These are phyloP conservation scores for Marcusenius ussheri DNA, from an alignment of 2,113 vertebrate species.

Conservation along the genomic window DNA sequence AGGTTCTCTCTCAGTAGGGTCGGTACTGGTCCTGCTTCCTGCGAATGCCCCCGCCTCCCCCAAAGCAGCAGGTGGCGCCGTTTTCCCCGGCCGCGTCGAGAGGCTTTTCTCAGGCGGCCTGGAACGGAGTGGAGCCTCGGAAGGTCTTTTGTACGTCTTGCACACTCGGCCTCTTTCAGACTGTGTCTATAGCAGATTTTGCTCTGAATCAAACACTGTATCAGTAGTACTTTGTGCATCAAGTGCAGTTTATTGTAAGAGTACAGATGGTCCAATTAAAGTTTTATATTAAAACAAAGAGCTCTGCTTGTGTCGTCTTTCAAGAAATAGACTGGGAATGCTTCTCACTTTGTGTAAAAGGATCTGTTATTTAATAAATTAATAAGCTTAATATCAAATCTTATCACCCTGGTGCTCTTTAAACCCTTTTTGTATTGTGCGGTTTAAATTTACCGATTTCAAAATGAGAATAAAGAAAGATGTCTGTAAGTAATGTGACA, in stretches of 20 bases:
- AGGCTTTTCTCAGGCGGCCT: constrained; percentile 20
- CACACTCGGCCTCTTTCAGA: not conserved
- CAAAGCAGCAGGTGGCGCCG: not conserved
- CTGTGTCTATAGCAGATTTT: constrained; percentile 1
- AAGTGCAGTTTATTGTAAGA: constrained; percentile 28
- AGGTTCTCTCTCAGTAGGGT: not conserved
- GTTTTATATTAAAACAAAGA: constrained; percentile 35
- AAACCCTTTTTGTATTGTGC: not conserved
- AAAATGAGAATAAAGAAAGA: not conserved
- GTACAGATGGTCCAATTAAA: constrained; percentile 35
- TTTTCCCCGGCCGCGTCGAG: not conserved
- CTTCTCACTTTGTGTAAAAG: not conserved
- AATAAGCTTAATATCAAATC: not conserved
- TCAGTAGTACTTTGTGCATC: constrained; percentile 29
- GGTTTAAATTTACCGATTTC: not conserved
- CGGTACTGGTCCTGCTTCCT: not conserved
- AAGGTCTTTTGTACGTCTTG: constrained; percentile 18
- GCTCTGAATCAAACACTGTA: not conserved
- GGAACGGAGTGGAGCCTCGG: not conserved
- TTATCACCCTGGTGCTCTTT: not conserved
- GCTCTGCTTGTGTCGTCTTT: not conserved
- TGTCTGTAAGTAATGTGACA: not conserved
- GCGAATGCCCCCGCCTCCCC: not conserved
- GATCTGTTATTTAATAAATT: not conserved
- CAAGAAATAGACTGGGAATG: not conserved